Percentiles rank a stretch among this genome's conserved stretches.
phyloP scores from a whole-genome alignment of 2,888 invertebrate species.

The Oxyteleia sp. region DNA sequence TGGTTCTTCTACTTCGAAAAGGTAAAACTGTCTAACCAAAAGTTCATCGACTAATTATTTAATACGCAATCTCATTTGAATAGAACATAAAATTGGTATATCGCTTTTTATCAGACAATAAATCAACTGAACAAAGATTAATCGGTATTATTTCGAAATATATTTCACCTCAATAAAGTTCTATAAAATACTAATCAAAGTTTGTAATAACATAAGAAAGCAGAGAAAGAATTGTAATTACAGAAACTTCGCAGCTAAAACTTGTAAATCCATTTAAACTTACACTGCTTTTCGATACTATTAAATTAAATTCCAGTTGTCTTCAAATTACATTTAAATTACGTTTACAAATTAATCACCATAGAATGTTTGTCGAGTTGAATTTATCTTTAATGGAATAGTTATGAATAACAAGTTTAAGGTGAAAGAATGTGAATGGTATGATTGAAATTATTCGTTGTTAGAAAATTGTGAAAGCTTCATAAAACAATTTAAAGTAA shows the following conservation, averaged over 20 bases:
- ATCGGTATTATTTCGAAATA: neutral
- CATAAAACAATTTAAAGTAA: too few species aligned
- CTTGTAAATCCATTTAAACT: neutral
- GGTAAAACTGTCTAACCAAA: too few species aligned
- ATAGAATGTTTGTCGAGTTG: neutral
- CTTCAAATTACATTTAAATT: neutral
- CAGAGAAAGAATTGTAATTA: neutral
- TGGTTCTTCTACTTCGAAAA: too few species aligned
- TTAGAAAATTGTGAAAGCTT: too few species aligned
- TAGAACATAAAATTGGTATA: too few species aligned
- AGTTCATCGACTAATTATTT: too few species aligned
- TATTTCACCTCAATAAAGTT: neutral
- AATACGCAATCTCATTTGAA: too few species aligned
- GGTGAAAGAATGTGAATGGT: too few species aligned
- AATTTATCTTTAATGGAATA: too few species aligned
- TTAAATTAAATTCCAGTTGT: neutral
- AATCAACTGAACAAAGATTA: neutral
- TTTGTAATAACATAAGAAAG: neutral
- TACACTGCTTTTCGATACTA: neutral
- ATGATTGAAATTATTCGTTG: too few species aligned
- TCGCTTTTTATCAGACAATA: too few species aligned
- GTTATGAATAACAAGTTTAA: too few species aligned
- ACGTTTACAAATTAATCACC: neutral
- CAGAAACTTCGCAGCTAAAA: neutral
- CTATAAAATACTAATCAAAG: neutral